Base-by-base conservation (phyloP, 2,113 vertebrate genomes). In the Oenanthe oenanthe region DNA sequence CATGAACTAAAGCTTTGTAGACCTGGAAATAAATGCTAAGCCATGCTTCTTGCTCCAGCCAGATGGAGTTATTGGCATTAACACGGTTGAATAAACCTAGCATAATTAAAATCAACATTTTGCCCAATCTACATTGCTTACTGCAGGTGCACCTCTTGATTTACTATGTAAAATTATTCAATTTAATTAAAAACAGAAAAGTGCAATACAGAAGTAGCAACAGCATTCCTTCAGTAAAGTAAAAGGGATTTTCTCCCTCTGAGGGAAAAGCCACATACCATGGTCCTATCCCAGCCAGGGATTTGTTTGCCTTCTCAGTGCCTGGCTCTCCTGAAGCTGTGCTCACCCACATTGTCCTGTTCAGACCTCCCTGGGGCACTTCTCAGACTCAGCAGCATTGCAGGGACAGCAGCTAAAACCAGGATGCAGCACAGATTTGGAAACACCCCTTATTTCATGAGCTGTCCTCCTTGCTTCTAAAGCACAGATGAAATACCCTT, bases 31-130 rank as follows among this genome's bases (percentile, higher is more conserved):
- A 93, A 90, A 90, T 60, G 57, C 63, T 89, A 80, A 90, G 74
- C 43, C 38, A 31, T 45, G 68, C 53, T 93, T 71, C 38, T 31
- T 75, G 56, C 65, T 94, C 75, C 79, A 88, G 63, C 72, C 95
- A 96, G 89, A 90, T 86, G 92, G 93, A 95, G 40, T 89, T 88
- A 89, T 34, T 93, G 72, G 75, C 88, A 86, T 90, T 93, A 93
- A 71, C 48, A 74, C 0, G 18, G 68, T 60, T 95, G 85, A 94
- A 96, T 81, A 93, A 96, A 84, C 72, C 60, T 72, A 66, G 32
- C 36, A 45, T 77, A 94, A 96, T 95, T 88, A 95, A 94, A 96
- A 93, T 50, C n/a, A 94, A 83, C 47, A 67, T 83, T 91, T 83
- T 81, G 3, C 61, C 42, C 54, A 53, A 61, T 92, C 58, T 76